phyloP scores from a whole-genome alignment of 2,113 vertebrate species.

The Leucoraja erinaceus region DNA sequence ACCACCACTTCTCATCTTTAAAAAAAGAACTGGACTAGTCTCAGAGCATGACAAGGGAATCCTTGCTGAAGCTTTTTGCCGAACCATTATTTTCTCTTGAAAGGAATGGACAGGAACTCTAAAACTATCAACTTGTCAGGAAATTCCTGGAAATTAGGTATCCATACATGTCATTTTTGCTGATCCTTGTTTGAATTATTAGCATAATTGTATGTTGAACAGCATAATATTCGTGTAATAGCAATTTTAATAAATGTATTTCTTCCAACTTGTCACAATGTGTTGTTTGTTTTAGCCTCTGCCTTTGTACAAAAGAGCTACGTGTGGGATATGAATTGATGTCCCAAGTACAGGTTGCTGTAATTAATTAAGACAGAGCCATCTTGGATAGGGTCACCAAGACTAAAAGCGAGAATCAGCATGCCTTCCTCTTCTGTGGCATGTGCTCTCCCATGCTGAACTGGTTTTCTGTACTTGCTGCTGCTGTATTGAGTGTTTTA shows the following conservation, averaged over 20 bases:
- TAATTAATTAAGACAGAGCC: not conserved
- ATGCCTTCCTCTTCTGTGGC: not conserved
- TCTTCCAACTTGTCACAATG: not conserved
- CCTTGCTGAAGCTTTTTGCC: not conserved
- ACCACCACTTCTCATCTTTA: not conserved
- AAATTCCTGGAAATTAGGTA: not conserved
- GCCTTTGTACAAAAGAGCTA: not conserved
- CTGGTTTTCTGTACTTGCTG: not conserved
- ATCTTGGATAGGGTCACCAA: not conserved
- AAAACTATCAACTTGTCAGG: not conserved
- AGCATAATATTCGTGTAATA: not conserved
- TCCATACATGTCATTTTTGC: not conserved
- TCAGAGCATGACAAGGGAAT: not conserved
- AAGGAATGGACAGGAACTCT: not conserved
- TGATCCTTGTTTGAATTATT: not conserved
- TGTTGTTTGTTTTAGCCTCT: not conserved
- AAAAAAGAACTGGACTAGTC: not conserved
- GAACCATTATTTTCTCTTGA: not conserved
- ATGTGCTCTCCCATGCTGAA: not conserved
- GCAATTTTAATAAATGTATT: not conserved
- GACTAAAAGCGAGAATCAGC: not conserved
- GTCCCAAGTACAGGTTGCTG: not conserved
- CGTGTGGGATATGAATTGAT: not conserved
- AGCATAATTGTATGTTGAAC: not conserved
- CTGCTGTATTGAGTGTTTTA: not conserved